Evolutionary conservation across 2,888 invertebrate species (phyloP), one percentile per base, ranked within the genome.

Genomic region (Eucriotettix oculatus): DNA sequence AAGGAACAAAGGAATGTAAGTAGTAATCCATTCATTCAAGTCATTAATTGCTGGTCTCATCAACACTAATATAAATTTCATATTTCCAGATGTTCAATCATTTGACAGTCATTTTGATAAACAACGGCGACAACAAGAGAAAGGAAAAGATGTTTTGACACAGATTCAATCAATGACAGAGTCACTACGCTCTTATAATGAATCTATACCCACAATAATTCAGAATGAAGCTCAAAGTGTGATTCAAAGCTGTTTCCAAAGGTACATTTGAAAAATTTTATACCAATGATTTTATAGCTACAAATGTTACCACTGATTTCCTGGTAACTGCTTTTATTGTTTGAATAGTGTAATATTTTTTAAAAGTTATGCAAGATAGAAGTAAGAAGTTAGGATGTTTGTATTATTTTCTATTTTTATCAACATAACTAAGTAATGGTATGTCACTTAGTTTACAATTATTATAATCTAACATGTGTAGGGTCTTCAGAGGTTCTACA

Each of bases 1-100:
- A 80, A 65, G 97, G 97, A 59, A 90, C 94, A 10, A 86, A 86
- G 71, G 94, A 96, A 75, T 93, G 94, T 94, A 75, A 82, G 84
- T 74, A 44, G 9, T 11, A n/a, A 29, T 12, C 12, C 42, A 17
- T 60, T 54, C n/a, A 52, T 56, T 54, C 5, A 12, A n/a, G 48
- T 9, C 16, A n/a, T 48, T 48, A 1, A 48, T 48, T 48, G 48
- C 16, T 48, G 12, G 9, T 48, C 16, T 48, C 14, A n/a, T 12
- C 16, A 16, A n/a, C 5, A 3, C n/a, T n/a, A n/a, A n/a, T 84
- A 74, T 43, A n/a, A 42, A 9, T 16, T 29, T 14, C 16, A 16
- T 43, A 41, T 43, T 44, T 54, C 10, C 61, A 63, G 74, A 75
- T 68, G 71, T 74, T 5, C 70, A 72, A 53, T 72, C 71, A n/a